These are phyloP conservation scores for Melitaea cinxia DNA, from an alignment of 1,140 invertebrate species.

Conservation along the genomic window DNA sequence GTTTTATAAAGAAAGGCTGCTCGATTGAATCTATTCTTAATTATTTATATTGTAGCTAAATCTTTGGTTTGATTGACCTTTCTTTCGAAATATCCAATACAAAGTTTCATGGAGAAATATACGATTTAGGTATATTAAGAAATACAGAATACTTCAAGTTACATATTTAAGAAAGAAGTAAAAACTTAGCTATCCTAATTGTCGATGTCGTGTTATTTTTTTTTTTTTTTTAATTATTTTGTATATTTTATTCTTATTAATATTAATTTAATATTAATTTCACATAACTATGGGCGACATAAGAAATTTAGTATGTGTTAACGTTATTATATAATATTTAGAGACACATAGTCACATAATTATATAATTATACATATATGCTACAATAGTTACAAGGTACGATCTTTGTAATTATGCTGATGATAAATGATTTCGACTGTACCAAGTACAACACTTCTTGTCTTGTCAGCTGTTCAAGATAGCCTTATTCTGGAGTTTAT, in stretches of 20 bases:
- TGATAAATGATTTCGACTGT: conserved; percentile 48
- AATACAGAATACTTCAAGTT: no score
- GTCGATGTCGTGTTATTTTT: no score
- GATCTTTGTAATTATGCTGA: conserved; percentile 31
- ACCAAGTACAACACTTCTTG: conserved; percentile 43
- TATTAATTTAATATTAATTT: no score
- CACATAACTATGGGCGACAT: no score
- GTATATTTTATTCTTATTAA: no score
- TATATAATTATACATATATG: no score
- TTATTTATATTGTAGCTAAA: conserved; percentile 22
- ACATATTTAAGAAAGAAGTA: no score
- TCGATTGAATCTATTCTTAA: conserved; percentile 46
- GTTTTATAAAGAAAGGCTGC: conserved; percentile 65
- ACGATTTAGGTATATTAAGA: background rate
- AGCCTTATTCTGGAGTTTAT: conserved; percentile 34
- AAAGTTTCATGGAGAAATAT: background rate
- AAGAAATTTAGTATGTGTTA: no score
- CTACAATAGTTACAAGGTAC: background rate
- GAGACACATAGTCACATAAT: no score
- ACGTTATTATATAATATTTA: no score
- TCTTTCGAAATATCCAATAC: conserved; percentile 2
- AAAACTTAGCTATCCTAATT: no score
- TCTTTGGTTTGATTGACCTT: conserved; percentile 10
- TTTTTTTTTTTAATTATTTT: no score
- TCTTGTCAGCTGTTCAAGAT: conserved; percentile 46